These are phyloP conservation scores for Callochromis pleurospilus DNA, from an alignment of 2,113 vertebrate species.

Conservation along the genomic window DNA sequence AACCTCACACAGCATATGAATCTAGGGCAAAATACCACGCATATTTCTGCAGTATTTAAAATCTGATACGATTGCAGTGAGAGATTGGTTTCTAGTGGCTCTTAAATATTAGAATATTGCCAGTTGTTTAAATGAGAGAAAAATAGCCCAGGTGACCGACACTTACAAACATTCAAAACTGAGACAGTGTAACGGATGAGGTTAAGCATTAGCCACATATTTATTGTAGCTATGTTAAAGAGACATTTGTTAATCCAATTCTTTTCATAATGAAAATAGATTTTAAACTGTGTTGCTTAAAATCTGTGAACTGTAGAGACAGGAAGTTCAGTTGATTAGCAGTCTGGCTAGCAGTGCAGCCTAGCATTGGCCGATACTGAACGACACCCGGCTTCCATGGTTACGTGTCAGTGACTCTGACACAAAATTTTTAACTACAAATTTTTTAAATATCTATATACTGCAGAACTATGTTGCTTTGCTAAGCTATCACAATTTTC, in stretches of 20 bases:
- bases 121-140: not conserved
- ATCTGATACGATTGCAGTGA: accelerated
- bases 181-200: accelerated
- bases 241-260: not conserved
- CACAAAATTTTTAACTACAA: not conserved
- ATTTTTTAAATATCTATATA: accelerated
- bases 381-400: accelerated
- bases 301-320: not conserved
- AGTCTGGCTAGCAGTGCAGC: not conserved
- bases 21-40: accelerated
- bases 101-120: not conserved
- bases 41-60: not conserved
- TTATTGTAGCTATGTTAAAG: not conserved
- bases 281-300: accelerated
- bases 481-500: not conserved
- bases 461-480: not conserved
- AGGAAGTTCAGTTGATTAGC: not conserved
- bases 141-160: not conserved
- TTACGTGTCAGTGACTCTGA: not conserved
- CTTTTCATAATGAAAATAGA: not conserved
- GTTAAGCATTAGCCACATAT: not conserved
- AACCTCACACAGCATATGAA: not conserved
- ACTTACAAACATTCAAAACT: not conserved
- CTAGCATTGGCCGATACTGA: not conserved
- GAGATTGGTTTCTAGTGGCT: not conserved